Conservation (phyloP, 2,888 invertebrate species). For the Drosophila peninsularis region DNA sequence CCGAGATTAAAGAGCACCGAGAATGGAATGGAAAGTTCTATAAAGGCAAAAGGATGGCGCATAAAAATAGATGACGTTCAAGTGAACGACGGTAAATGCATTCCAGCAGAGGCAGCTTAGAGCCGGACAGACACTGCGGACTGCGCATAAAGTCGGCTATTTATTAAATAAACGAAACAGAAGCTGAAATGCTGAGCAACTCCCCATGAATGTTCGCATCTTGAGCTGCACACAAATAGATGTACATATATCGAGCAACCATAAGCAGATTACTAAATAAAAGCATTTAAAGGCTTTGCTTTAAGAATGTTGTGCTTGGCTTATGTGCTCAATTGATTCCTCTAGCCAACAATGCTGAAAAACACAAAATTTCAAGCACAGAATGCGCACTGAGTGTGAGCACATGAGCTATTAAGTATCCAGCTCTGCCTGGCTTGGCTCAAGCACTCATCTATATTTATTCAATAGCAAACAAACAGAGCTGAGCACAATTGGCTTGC, state of each 20-base stretch:
- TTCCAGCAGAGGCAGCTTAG: conserved; percentile 43
- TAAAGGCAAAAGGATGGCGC: conserved; percentile 25
- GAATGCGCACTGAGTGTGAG: background rate
- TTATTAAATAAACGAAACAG: conserved; percentile 48
- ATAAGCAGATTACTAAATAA: conserved; percentile 3
- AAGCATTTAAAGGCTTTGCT: conserved; percentile 17
- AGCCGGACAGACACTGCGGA: conserved; percentile 4
- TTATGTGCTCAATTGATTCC: conserved; percentile 8
- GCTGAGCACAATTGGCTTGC: too few species aligned
- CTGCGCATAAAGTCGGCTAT: conserved; percentile 31
- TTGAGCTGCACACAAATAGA: background rate
- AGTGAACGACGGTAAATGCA: conserved; percentile 54
- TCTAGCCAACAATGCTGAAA: background rate
- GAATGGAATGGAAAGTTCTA: conserved; percentile 33
- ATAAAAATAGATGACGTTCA: conserved; percentile 51
- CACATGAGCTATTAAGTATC: background rate
- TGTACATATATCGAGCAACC: background rate
- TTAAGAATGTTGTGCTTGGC: background rate
- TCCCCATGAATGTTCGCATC: background rate
- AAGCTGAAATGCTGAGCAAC: conserved; percentile 17
- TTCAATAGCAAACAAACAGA: too few species aligned
- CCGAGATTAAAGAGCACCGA: conserved; percentile 56
- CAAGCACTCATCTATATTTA: background rate
- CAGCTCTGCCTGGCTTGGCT: background rate
- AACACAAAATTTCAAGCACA: background rate